Base-by-base conservation (phyloP, 1,140 invertebrate species). In the Lepidurus apus region DNA sequence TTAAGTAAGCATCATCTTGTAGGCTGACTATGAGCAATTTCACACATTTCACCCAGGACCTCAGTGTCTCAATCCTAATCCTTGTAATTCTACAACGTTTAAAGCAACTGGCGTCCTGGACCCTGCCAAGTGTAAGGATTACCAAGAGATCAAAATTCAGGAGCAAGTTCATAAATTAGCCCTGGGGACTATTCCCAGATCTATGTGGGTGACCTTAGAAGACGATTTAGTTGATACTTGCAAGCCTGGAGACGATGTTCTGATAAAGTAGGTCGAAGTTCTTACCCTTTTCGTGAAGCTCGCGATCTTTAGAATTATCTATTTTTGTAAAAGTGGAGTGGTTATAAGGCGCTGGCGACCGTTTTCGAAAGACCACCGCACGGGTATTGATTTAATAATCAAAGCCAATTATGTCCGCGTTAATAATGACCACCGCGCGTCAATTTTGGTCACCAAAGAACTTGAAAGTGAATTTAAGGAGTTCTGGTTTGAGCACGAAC, bases 141-240 rank as follows among this genome's bases (percentile, higher is more conserved):
- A 94, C 86, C 95, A 96, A 86, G 95, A 97, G 88, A 90, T 97
- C 24, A 95, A 94, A 87, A 88, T 94, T n/a, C 85, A 93, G 89
- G 92, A 94, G 82, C 91, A 92, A 87, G 87, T 92, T 11, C 89
- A 90, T 79, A 90, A 91, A 82, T 83, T 93, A 45, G 87, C 87
- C 74, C 86, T 93, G 80, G 92, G 92, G 13, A 89, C 88, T 24
- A 91, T 94, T 81, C 93, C 93, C 1, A 87, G 89, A n/a, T 90
- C 91, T 10, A 89, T 94, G 86, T 91, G 90, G 89, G 89, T 95
- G 1, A 89, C 92, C 43, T 84, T 96, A 45, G 91, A 96, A 84
- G 91, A 96, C 87, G 94, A 96, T 86, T 86, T 97, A 11, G 93
- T 96, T 1, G 94, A 96, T 85, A 86, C 85, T 76, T 95, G 94